Evolutionary conservation across 2,797 vertebrate species (phyloP).

Genomic region (Liasis olivaceus): DNA sequence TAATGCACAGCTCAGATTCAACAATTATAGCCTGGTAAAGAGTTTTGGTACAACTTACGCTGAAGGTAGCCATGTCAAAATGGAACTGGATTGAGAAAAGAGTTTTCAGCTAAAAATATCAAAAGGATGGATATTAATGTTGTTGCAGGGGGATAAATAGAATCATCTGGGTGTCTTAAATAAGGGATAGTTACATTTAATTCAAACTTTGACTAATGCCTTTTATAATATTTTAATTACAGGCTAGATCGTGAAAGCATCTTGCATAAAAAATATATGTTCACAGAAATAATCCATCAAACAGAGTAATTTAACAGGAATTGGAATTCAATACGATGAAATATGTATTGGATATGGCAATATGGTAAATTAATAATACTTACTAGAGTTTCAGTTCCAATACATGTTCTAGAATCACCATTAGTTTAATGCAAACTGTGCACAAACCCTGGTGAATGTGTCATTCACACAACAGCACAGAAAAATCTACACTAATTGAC

Average conservation of each 20-base stretch:
- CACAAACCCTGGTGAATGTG: neutral
- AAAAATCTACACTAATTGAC: neutral
- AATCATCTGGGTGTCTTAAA: neutral
- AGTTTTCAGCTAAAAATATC: neutral
- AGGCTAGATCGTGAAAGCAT: neutral
- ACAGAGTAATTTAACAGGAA: neutral
- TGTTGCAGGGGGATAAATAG: too few relatives aligned
- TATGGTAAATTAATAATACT: conserved; percentile 30
- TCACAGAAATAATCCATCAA: neutral
- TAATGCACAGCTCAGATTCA: conserved; percentile 15
- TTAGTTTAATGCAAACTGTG: neutral
- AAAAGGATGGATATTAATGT: neutral
- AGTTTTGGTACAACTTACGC: conserved; percentile 8
- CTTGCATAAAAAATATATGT: neutral
- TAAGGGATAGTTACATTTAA: neutral
- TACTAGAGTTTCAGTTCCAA: neutral
- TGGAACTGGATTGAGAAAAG: neutral
- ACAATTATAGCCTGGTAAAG: neutral
- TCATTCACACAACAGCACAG: neutral
- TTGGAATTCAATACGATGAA: neutral
- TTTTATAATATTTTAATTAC: neutral
- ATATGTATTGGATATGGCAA: neutral
- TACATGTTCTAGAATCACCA: neutral
- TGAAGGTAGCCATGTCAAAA: neutral
- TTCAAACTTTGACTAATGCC: neutral